These are phyloP conservation scores for Phrynocephalus vlangalii DNA, from an alignment of 2,797 vertebrate species.

Conservation along the genomic window DNA sequence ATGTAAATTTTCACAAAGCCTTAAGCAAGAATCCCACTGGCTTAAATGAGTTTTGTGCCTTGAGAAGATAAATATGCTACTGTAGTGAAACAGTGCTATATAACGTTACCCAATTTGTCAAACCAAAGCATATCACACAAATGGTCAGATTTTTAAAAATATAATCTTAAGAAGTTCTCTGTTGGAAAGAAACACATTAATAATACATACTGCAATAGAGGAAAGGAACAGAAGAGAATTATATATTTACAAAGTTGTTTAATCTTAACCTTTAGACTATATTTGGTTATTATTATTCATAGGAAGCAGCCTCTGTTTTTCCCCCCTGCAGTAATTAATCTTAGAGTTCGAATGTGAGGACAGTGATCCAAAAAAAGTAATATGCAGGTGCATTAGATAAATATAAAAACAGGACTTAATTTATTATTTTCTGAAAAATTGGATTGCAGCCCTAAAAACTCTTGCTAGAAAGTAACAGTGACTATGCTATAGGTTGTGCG, in stretches of 20 bases:
- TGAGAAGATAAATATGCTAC: neutral
- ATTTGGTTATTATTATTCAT: constrained; percentile 32
- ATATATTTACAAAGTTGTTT: constrained; percentile 35
- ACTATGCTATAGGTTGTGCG: neutral
- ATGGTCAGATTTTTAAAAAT: neutral
- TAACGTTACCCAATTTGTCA: constrained; percentile 18
- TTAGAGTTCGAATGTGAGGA: constrained; percentile 1
- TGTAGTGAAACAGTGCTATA: neutral
- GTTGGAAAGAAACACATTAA: constrained; percentile 15
- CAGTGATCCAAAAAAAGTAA: neutral
- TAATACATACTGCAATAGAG: constrained; percentile 16
- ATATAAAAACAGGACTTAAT: neutral
- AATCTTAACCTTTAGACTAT: constrained; percentile 37
- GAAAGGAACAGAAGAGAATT: neutral
- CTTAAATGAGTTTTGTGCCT: constrained; percentile 7
- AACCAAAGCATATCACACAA: constrained; percentile 9
- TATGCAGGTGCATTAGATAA: neutral
- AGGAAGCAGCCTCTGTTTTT: constrained; percentile 26
- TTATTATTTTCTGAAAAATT: constrained; percentile 29
- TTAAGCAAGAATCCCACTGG: neutral
- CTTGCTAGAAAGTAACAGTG: neutral
- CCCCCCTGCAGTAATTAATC: constrained; percentile 14
- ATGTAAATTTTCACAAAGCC: neutral
- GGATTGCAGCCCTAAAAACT: neutral
- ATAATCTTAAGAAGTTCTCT: constrained; percentile 2